phyloP scores from a whole-genome alignment of 2,888 invertebrate genomes.

The Myathropa florea region DNA sequence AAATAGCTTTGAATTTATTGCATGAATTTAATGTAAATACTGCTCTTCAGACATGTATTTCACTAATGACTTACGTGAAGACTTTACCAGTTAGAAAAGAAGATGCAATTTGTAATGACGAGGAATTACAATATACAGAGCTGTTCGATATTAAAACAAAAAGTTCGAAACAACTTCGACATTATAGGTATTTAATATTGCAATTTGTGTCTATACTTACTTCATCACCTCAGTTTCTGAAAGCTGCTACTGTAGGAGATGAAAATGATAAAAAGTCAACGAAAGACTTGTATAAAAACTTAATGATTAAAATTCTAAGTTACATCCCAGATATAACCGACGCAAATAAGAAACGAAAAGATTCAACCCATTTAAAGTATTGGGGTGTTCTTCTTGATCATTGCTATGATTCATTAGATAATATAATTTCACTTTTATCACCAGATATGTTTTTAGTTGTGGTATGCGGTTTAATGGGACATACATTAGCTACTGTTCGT shows the following conservation, averaged over 20 bases:
- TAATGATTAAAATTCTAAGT: conserved; percentile 86
- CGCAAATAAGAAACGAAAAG: conserved; percentile 84
- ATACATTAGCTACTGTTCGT: conserved; percentile 87
- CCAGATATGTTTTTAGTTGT: conserved; percentile 90
- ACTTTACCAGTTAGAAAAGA: conserved; percentile 85
- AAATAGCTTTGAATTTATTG: conserved; percentile 86
- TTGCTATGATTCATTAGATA: conserved; percentile 89
- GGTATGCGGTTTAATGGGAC: conserved; percentile 87
- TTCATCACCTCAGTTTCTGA: conserved; percentile 86
- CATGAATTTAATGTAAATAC: conserved; percentile 85
- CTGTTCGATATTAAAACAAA: conserved; percentile 85
- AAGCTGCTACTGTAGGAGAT: conserved; percentile 83
- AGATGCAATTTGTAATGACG: conserved; percentile 77
- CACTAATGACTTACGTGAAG: conserved; percentile 85
- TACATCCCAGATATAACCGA: conserved; percentile 86
- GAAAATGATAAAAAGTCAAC: conserved; percentile 81
- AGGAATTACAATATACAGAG: conserved; percentile 66
- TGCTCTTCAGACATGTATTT: conserved; percentile 85
- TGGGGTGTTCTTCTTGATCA: conserved; percentile 91
- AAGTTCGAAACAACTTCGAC: conserved; percentile 88
- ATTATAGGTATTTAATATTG: conserved; percentile 91
- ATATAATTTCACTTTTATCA: conserved; percentile 89
- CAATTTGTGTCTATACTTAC: conserved; percentile 88
- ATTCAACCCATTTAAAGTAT: conserved; percentile 85
- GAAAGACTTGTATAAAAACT: conserved; percentile 85